phyloP scores from a whole-genome alignment of 2,888 invertebrate genomes.

The Drosophila siamana region DNA sequence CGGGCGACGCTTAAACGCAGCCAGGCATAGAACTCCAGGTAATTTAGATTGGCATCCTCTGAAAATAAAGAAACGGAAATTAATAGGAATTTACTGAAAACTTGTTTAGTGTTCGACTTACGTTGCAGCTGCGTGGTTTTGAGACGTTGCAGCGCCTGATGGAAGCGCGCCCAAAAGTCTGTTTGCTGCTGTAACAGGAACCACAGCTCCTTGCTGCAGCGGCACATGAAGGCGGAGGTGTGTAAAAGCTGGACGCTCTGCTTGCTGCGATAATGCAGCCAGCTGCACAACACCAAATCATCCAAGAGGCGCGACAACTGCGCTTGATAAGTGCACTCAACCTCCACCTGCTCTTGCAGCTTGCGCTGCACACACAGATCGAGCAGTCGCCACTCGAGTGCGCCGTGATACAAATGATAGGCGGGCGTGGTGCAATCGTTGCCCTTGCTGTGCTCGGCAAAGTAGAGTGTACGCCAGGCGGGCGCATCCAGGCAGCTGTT shows the following conservation, averaged over 20 bases:
- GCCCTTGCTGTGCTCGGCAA: conserved; percentile 80
- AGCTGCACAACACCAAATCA: conserved; percentile 73
- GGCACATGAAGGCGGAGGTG: conserved; percentile 87
- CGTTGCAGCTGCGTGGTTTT: conserved; percentile 50
- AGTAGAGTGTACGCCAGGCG: conserved; percentile 75
- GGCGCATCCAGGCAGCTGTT: conserved; percentile 71
- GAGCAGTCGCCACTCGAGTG: conserved; percentile 84
- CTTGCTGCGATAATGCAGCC: conserved; percentile 79
- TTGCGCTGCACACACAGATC: conserved; percentile 77
- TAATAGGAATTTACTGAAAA: not conserved
- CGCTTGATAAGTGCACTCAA: conserved; percentile 13
- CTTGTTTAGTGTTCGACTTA: conserved; percentile 13
- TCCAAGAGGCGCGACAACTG: conserved; percentile 75
- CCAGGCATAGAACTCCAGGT: conserved; percentile 85
- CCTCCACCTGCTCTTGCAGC: not conserved
- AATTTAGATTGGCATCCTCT: conserved; percentile 56
- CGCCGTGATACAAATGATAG: conserved; percentile 84
- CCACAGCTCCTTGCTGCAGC: conserved; percentile 88
- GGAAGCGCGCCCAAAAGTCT: conserved; percentile 86
- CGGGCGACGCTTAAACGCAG: conserved; percentile 85
- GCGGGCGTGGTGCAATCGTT: conserved; percentile 82
- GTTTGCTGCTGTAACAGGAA: conserved; percentile 85
- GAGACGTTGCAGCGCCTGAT: conserved; percentile 80
- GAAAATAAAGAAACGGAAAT: not conserved
- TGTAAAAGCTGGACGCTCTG: conserved; percentile 84